Conservation (phyloP, 2,113 vertebrate genomes). For the Nymphicus hollandicus region DNA sequence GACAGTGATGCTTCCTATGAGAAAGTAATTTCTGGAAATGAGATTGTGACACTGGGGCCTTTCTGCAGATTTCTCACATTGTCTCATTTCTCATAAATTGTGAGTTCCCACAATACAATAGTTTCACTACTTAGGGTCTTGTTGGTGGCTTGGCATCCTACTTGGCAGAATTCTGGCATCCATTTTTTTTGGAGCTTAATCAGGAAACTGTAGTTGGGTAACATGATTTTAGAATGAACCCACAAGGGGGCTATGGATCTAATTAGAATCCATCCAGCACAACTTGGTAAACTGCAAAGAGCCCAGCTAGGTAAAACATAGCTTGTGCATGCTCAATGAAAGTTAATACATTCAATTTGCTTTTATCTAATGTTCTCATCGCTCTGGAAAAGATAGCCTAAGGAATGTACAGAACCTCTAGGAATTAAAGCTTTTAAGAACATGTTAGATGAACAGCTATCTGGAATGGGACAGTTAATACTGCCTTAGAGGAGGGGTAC, state of each 20-base stretch:
- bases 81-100: neutral
- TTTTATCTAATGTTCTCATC: neutral
- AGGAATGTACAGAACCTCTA: neutral
- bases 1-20: neutral
- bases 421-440: neutral
- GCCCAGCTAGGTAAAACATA: neutral
- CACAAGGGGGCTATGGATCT: neutral
- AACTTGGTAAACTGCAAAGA: neutral
- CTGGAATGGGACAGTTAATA: neutral
- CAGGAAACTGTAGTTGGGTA: neutral
- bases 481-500: neutral
- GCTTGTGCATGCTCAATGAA: neutral
- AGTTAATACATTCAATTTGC: neutral
- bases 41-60: neutral
- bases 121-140: neutral
- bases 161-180: neutral
- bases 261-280: neutral
- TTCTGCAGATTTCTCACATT: neutral
- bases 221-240: neutral
- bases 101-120: neutral
- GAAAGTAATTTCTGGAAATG: neutral
- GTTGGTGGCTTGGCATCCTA: neutral
- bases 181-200: neutral
- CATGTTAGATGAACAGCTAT: fast-evolving
- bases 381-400: neutral